Base-by-base conservation (phyloP, 2,113 vertebrate genomes). In the Tympanuchus pallidicinctus region DNA sequence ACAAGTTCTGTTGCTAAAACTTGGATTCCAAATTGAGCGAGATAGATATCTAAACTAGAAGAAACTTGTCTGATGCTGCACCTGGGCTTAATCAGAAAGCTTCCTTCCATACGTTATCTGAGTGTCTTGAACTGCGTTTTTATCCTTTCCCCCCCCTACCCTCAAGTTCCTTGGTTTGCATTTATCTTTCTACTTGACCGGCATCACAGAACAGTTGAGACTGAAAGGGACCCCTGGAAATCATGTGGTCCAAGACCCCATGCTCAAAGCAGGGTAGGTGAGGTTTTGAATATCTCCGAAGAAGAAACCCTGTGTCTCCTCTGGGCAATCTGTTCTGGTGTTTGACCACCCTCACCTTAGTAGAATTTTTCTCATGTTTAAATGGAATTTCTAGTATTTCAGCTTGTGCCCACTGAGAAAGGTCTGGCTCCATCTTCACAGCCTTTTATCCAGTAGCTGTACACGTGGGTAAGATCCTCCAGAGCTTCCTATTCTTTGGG, bases 51-150 rank as follows among this genome's bases (percentile, higher is more conserved):
- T 56, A 73, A 91, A 27, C 57, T 6, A 60, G 83, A 90, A 57
- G 75, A 88, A 93, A 85, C 52, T 91, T 93, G 86, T 93, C 94
- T 95, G 95, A 93, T 89, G 87, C 45, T 71, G 50, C 64, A 32
- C 45, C 45, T 66, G 85, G 60, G 61, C 77, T 92, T 89, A 88
- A 91, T 86, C 77, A 34, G 83, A 65, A 73, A 75, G 20, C 47
- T 70, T 27, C 28, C 87, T 65, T 70, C 69, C 52, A 0, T 17
- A n/a, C 5, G 5, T 86, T 74, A 30, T 57, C 45, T 81, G 43
- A 91, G 72, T 4, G 6, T 32, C 85, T 78, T 89, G 47, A 88
- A 80, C 32, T 82, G 48, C 38, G 5, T 94, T 93, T 86, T 72
- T 30, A 78, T 82, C 13, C 38, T 54, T 82, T 82, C 8, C 7